These are phyloP conservation scores for Chrosomus eos DNA, from an alignment of 2,797 vertebrate genomes.

Conservation along the genomic window DNA sequence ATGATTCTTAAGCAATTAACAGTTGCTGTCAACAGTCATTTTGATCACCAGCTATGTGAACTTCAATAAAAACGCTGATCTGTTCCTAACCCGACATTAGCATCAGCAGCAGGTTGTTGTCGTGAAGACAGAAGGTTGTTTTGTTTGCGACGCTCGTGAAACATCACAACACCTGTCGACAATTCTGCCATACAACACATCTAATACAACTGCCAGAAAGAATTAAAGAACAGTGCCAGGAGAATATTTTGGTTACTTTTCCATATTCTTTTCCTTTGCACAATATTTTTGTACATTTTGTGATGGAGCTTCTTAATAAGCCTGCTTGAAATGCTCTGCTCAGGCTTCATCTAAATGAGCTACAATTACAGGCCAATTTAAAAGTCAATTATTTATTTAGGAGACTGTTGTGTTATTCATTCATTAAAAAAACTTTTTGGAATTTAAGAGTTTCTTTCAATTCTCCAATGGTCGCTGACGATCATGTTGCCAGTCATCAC, in stretches of 20 bases:
- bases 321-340: slow-evolving; percentile 28
- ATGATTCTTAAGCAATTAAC: neutral
- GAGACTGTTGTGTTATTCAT: neutral
- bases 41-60: neutral
- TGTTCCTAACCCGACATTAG: neutral
- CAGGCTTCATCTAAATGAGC: slow-evolving; percentile 45
- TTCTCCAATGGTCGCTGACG: neutral
- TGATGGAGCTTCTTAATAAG: slow-evolving; percentile 34
- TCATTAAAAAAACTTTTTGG: neutral
- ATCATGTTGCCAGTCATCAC: neutral
- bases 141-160: neutral
- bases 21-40: neutral
- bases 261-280: neutral
- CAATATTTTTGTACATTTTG: neutral
- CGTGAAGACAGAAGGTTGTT: neutral
- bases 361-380: slow-evolving; percentile 59
- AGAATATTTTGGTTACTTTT: neutral
- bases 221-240: neutral
- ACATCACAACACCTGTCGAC: neutral
- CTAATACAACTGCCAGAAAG: neutral
- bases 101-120: neutral
- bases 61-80: neutral
- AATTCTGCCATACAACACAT: neutral
- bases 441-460: slow-evolving; percentile 9
- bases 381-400: slow-evolving; percentile 19